phyloP scores from a whole-genome alignment of 2,888 invertebrate genomes.

The Miltochrista miniata region DNA sequence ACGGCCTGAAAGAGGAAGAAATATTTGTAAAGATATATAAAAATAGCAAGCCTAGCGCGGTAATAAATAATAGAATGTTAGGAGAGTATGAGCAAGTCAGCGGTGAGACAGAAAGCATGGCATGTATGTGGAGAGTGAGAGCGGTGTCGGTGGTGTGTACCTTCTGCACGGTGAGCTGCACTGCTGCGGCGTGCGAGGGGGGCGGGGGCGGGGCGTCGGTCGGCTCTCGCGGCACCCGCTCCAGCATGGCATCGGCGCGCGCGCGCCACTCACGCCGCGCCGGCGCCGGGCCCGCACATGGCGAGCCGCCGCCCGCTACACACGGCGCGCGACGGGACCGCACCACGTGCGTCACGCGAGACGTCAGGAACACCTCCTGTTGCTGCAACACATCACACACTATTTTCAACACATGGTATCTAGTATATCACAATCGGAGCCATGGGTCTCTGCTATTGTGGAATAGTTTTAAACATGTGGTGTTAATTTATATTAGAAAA shows the following conservation, averaged over 20 bases:
- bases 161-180: conserved; percentile 72
- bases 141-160: conserved; percentile 38
- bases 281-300: conserved; percentile 41
- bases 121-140: background rate
- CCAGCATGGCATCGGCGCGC: conserved; percentile 92
- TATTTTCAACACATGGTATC: background rate
- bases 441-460: no score
- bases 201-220: conserved; percentile 61
- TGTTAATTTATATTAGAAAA: no score
- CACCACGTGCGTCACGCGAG: conserved; percentile 84
- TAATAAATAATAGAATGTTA: conserved; percentile 31
- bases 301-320: conserved; percentile 10
- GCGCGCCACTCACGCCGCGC: conserved; percentile 64
- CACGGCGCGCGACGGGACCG: conserved; percentile 47
- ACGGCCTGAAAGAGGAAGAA: conserved; percentile 83
- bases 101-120: conserved; percentile 7
- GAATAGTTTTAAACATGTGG: no score
- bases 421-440: no score
- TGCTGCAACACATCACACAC: conserved; percentile 62
- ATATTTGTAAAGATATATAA: conserved; percentile 75
- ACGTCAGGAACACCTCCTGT: conserved; percentile 85
- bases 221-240: conserved; percentile 80
- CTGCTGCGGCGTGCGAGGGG: conserved; percentile 47
- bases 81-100: conserved; percentile 19
- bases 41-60: conserved; percentile 31